Conservation (phyloP, 1,140 invertebrate genomes). For the Pseudomyrmex pallidus region DNA sequence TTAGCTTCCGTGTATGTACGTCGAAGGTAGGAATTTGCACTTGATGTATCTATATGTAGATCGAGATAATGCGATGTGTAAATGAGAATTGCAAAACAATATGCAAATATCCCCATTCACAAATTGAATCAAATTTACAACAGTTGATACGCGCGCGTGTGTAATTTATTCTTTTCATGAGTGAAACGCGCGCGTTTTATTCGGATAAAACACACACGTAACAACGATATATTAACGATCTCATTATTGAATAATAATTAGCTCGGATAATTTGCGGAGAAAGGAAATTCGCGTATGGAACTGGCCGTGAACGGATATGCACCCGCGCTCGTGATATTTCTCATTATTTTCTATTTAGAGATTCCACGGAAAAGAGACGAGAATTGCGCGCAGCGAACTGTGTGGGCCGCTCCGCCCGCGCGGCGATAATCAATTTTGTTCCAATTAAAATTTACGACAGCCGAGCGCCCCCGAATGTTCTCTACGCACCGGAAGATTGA, state of each 20-base stretch:
- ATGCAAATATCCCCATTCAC: too few species aligned
- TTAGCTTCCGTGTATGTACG: neutral
- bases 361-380: constrained; percentile 74
- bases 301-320: too few species aligned
- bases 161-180: neutral
- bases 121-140: too few species aligned
- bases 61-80: too few species aligned
- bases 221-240: too few species aligned
- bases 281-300: neutral
- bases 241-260: constrained; percentile 4
- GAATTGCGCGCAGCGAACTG: constrained; percentile 45
- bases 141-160: too few species aligned
- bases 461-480: constrained; percentile 1
- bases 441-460: constrained; percentile 55
- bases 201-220: neutral
- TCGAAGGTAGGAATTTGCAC: neutral
- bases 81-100: too few species aligned
- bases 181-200: neutral
- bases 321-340: constrained; percentile 24
- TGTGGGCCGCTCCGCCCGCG: neutral
- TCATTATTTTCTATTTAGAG: constrained; percentile 80
- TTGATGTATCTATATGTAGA: too few species aligned
- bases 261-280: neutral
- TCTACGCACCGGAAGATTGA: neutral
- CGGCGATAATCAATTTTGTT: constrained; percentile 54